Base-by-base conservation (phyloP, 2,797 vertebrate species). In the Lacerta agilis region DNA sequence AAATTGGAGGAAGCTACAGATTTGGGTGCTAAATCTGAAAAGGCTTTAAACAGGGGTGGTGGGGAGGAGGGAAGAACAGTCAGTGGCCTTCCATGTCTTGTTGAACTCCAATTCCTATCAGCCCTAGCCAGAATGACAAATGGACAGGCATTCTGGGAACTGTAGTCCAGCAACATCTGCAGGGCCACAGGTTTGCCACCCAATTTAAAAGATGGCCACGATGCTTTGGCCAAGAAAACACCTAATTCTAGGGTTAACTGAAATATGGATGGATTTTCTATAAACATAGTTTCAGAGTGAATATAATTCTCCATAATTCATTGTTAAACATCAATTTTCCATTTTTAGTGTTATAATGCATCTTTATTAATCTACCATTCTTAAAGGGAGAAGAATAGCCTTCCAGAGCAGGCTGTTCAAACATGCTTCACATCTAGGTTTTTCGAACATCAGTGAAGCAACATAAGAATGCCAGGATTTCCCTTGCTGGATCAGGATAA, bases 1-100 rank as follows among this genome's bases (percentile, higher is more conserved):
- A 90, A 90, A 85, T 55, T 90, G n/a, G 25, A 67, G 38, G 45
- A 61, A 83, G 5, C 29, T 83, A 83, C 11, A 38, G 13, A 55
- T 71, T 58, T 43, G 83, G 67, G 73, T 5, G 15, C 80, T 38
- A 43, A 66, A 45, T 83, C 66, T 82, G 66, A 15, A 86, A 86
- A 43, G 49, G 23, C 71, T 61, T 72, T 36, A 10, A 41, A 55
- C 49, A 49, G 49, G 49, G 49, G 49, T 55, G 11, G 13, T 55
- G 49, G 49, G 49, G 49, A 36, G 18, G 8, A 71, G 5, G 18
- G 61, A 61, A 18, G 61, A 23, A 4, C 18, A 61, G 61, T 20
- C 61, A 61, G 61, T 61, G 61, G 61, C 6, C 61, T 23, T 61
- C 61, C 61, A 61, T 18, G 7, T 61, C 61, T 5, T 61, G 20